Conservation (phyloP, 1,140 invertebrate genomes). For the Drosophila nasuta region DNA sequence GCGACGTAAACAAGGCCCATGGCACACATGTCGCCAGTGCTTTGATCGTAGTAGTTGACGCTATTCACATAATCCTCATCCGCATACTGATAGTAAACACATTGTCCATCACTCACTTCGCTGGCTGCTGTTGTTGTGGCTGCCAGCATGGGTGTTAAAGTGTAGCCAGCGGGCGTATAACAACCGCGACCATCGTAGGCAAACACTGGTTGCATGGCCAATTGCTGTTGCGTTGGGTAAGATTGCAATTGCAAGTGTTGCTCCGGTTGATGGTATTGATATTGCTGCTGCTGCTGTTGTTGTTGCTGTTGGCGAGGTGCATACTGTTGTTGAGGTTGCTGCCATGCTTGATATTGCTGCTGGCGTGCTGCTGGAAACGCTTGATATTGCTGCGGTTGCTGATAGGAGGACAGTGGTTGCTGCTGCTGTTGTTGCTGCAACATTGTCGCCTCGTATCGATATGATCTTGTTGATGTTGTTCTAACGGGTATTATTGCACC, state of each 20-base stretch:
- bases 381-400: slow-evolving; percentile 1
- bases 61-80: slow-evolving; percentile 35
- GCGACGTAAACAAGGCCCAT: slow-evolving; percentile 45
- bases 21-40: slow-evolving; percentile 19
- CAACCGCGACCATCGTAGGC: not conserved
- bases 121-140: slow-evolving; percentile 1
- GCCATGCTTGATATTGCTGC: slow-evolving; percentile 7
- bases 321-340: not conserved
- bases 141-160: slow-evolving; percentile 10
- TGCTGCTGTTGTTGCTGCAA: slow-evolving; percentile 3
- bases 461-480: slow-evolving; percentile 1
- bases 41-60: slow-evolving; percentile 43
- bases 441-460: not conserved
- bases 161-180: slow-evolving; percentile 4
- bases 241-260: not conserved
- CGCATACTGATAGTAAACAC: slow-evolving; percentile 44
- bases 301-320: not conserved
- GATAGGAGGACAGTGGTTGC: not conserved
- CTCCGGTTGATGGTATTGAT: not conserved
- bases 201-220: slow-evolving; percentile 11
- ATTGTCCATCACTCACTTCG: not conserved
- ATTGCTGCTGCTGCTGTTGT: not conserved
- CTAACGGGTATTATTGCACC: not conserved
- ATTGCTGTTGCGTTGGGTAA: not conserved
- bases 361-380: not conserved